Conservation (phyloP, 2,888 invertebrate genomes). For the Vannuccia rotundouncinata region DNA sequence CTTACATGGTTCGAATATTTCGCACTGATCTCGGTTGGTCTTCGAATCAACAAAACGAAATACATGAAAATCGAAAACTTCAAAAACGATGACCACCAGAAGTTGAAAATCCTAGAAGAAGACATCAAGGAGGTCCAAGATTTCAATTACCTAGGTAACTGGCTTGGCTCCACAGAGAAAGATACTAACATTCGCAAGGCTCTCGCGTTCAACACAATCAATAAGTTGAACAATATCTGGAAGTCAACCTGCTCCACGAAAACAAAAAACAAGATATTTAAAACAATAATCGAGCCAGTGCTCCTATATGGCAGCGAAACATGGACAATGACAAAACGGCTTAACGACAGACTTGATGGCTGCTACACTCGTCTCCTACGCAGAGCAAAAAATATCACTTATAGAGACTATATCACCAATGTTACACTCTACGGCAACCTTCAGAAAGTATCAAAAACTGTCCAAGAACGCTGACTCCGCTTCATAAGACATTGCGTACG, state of each 20-base stretch:
- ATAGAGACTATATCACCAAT: not conserved
- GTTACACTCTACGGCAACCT: not conserved
- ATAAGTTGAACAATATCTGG: not conserved
- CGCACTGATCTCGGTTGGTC: not conserved
- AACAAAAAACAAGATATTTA: not conserved
- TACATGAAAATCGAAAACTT: constrained; percentile 7
- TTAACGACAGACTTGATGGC: constrained; percentile 4
- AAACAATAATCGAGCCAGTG: constrained; percentile 5
- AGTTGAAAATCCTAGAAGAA: constrained; percentile 3
- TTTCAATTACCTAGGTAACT: constrained; percentile 1
- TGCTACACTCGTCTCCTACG: not conserved
- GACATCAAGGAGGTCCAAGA: not conserved
- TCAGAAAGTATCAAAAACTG: not conserved
- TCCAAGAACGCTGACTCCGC: not conserved
- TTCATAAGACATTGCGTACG: not conserved
- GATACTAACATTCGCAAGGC: not conserved
- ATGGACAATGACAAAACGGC: constrained; percentile 1
- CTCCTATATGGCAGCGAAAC: constrained; percentile 1
- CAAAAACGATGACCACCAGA: not conserved
- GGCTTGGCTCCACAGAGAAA: not conserved
- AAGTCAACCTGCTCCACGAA: not conserved
- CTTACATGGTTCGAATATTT: not conserved
- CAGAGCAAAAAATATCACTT: not conserved
- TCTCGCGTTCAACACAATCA: constrained; percentile 6
- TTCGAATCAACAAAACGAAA: constrained; percentile 6